Evolutionary conservation across 2,888 invertebrate genomes (phyloP).

Genomic region (Trissolcus brochymenae): DNA sequence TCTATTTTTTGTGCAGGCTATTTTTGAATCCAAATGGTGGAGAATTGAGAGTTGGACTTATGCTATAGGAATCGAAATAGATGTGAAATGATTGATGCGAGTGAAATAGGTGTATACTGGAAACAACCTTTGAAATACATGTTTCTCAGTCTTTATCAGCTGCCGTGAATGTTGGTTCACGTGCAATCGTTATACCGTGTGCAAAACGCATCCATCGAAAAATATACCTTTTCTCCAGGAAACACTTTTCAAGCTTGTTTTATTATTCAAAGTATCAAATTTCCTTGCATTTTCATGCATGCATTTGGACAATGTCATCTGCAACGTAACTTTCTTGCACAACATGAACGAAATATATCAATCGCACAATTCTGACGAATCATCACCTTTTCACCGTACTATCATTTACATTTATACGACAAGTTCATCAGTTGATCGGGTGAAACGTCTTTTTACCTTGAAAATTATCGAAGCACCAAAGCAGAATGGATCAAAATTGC

Average conservation of each 20-base stretch:
- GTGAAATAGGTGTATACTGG: constrained; percentile 36
- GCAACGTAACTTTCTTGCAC: too few relatives aligned
- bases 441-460: too few relatives aligned
- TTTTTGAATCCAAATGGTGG: constrained; percentile 11
- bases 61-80: constrained; percentile 27
- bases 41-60: constrained; percentile 25
- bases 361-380: too few relatives aligned
- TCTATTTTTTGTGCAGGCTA: background rate
- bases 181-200: constrained; percentile 30
- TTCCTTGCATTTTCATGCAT: too few relatives aligned
- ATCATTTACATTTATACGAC: too few relatives aligned
- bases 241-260: background rate
- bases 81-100: constrained; percentile 7
- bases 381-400: too few relatives aligned
- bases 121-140: constrained; percentile 29
- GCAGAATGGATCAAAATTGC: background rate
- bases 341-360: too few relatives aligned
- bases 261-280: too few relatives aligned
- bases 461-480: background rate
- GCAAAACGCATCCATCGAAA: constrained; percentile 16
- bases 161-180: constrained; percentile 50
- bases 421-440: background rate
- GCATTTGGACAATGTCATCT: too few relatives aligned
- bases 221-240: constrained; percentile 3
- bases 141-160: constrained; percentile 47